Evolutionary conservation across 2,888 invertebrate species (phyloP), one percentile per base, ranked within the genome.

Genomic region (Dynastes maya): DNA sequence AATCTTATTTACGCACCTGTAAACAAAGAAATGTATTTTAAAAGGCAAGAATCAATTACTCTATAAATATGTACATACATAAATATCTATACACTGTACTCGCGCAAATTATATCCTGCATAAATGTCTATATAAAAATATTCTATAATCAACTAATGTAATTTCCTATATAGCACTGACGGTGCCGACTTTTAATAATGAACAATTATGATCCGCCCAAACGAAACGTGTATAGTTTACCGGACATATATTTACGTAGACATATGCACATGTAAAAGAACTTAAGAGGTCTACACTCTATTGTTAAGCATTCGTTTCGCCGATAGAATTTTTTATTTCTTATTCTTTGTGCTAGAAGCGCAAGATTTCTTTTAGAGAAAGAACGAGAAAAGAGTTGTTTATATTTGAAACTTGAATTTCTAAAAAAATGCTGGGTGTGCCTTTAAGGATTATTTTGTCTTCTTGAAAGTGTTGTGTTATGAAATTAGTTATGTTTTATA

Each of bases 241-340:
- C 51, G 68, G 40, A 27, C 45, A 11, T 6, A 11, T 8, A 45
- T 11, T 45, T 29, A 68, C 27, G 51, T 53, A 65, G n/a, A 0
- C 8, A 32, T 13, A 40, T 40, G 40, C 16, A 22, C 37, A 29
- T 51, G 40, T 67, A 67, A 40, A 68, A 13, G n/a, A 51, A 68
- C 68, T 68, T 53, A 22, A 51, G 49, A 51, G 68, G 51, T 51
- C 49, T 68, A 49, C 22, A 68, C 51, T 51, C 68, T 68, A 68
- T 68, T 68, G 51, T 68, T 68, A 68, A 51, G 68, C 51, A 68
- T 68, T 68, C 51, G 49, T 51, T 68, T 68, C 68, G 51, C 51
- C 29, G 51, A 51, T 22, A 51, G 68, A 13, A n/a, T 68, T 51
- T 37, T 68, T 68, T 68, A 68, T 13, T 29, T 68, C 29, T 68